Conservation (phyloP, 1,140 invertebrate species). For the Steinernema khuongi region DNA sequence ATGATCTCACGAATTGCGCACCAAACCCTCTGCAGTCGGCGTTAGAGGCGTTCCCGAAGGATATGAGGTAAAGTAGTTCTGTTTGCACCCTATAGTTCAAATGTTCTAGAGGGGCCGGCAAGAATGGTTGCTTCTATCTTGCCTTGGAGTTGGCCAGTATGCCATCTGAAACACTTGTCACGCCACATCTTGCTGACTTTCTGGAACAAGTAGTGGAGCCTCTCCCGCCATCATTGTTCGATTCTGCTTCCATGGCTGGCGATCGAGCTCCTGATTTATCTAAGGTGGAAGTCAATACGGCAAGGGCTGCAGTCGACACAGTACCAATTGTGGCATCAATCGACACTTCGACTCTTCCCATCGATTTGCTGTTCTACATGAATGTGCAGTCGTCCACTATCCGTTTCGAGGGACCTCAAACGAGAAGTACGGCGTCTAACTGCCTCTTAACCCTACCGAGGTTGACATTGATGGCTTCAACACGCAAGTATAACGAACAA, state of each 20-base stretch:
- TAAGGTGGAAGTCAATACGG: slow-evolving; percentile 32
- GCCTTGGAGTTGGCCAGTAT: slow-evolving; percentile 51
- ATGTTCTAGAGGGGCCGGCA: slow-evolving; percentile 22
- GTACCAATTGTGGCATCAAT: slow-evolving; percentile 49
- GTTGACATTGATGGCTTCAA: slow-evolving; percentile 69
- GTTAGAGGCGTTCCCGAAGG: not conserved
- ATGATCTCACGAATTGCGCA: not conserved
- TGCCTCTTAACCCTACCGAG: slow-evolving; percentile 91
- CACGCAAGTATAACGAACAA: slow-evolving; percentile 58
- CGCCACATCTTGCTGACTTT: slow-evolving; percentile 86
- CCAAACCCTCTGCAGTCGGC: not conserved
- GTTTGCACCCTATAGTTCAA: not conserved
- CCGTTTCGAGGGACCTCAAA: slow-evolving; percentile 66
- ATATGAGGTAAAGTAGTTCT: not conserved
- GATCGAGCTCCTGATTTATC: slow-evolving; percentile 57
- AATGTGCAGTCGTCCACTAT: slow-evolving; percentile 94
- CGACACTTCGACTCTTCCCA: slow-evolving; percentile 77
- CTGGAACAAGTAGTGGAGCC: slow-evolving; percentile 87
- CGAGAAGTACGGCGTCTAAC: slow-evolving; percentile 71
- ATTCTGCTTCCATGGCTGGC: slow-evolving; percentile 28
- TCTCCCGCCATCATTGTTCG: slow-evolving; percentile 62
- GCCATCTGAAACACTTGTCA: slow-evolving; percentile 76
- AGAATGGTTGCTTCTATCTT: slow-evolving; percentile 54
- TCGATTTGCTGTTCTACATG: slow-evolving; percentile 97
- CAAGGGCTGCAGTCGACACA: slow-evolving; percentile 26